phyloP scores from a whole-genome alignment of 1,140 invertebrate species.

The Bombyx mandarina region DNA sequence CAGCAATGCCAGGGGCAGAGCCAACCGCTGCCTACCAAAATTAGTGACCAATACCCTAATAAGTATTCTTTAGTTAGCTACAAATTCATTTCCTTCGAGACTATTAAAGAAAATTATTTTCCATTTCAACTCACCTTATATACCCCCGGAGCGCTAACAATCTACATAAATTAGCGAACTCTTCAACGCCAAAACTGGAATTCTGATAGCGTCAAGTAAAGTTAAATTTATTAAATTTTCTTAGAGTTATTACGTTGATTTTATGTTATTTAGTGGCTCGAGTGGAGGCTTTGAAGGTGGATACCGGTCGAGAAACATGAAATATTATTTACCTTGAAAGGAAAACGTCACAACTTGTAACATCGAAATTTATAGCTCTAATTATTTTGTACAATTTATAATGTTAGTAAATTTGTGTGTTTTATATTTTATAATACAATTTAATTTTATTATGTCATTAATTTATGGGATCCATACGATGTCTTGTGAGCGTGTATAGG shows the following conservation, averaged over 20 bases:
- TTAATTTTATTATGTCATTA: too few relatives aligned
- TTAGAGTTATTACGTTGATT: conserved; percentile 21
- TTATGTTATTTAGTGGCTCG: conserved; percentile 16
- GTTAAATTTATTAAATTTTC: conserved; percentile 32
- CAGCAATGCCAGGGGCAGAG: too few relatives aligned
- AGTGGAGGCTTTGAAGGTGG: conserved; percentile 1
- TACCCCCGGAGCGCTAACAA: conserved; percentile 27
- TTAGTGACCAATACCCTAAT: too few relatives aligned
- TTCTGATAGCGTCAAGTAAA: conserved; percentile 28
- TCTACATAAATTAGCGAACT: conserved; percentile 56
- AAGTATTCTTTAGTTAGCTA: conserved; percentile 1
- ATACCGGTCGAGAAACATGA: background rate
- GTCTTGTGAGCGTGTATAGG: too few relatives aligned
- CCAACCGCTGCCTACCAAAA: too few relatives aligned
- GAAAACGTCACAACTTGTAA: background rate
- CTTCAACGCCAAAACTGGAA: conserved; percentile 31
- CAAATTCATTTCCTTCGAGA: conserved; percentile 33
- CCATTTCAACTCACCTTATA: conserved; percentile 29
- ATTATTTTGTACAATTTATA: too few relatives aligned
- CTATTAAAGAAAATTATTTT: conserved; percentile 51
- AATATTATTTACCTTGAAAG: conserved; percentile 2
- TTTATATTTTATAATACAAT: too few relatives aligned
- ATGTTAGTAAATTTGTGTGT: too few relatives aligned
- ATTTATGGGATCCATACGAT: too few relatives aligned
- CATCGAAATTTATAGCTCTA: too few relatives aligned